phyloP scores from a whole-genome alignment of 2,113 vertebrate species.

The Fregetta grallaria region DNA sequence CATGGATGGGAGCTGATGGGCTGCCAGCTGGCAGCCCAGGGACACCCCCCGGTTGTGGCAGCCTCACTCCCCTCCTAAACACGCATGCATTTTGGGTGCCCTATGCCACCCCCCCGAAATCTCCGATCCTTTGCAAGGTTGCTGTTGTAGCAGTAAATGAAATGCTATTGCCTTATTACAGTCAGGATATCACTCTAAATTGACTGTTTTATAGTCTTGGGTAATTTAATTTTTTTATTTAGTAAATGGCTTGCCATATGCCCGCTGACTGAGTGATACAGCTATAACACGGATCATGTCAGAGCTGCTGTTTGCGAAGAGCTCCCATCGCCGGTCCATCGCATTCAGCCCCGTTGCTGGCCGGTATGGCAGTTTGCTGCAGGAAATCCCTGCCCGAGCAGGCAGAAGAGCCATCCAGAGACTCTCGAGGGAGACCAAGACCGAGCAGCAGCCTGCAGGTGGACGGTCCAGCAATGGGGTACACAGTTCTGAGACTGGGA shows the following conservation, averaged over 20 bases:
- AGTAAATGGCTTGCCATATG: slow-evolving; percentile 24
- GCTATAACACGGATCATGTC: background rate
- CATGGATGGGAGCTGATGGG: background rate
- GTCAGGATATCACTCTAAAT: slow-evolving; percentile 14
- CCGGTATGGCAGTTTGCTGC: rapidly evolving
- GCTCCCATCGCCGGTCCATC: rapidly evolving
- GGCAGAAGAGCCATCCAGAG: background rate
- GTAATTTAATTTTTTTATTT: slow-evolving; percentile 39
- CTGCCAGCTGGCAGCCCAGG: background rate
- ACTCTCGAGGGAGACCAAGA: background rate
- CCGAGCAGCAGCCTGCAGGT: background rate
- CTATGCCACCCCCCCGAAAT: background rate
- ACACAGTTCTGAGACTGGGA: background rate
- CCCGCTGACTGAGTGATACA: background rate
- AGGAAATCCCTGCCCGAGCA: background rate
- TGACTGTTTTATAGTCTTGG: slow-evolving; percentile 47
- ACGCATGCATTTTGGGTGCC: rapidly evolving
- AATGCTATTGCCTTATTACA: slow-evolving; percentile 13
- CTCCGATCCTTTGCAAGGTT: rapidly evolving
- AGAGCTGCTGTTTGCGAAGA: background rate
- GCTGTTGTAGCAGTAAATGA: background rate
- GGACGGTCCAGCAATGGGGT: rapidly evolving
- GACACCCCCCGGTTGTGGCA: background rate
- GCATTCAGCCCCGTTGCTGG: rapidly evolving
- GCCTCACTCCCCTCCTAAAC: background rate